These are phyloP conservation scores for Hyposmocoma kahamanoa DNA, from an alignment of 1,140 invertebrate species.

Conservation along the genomic window DNA sequence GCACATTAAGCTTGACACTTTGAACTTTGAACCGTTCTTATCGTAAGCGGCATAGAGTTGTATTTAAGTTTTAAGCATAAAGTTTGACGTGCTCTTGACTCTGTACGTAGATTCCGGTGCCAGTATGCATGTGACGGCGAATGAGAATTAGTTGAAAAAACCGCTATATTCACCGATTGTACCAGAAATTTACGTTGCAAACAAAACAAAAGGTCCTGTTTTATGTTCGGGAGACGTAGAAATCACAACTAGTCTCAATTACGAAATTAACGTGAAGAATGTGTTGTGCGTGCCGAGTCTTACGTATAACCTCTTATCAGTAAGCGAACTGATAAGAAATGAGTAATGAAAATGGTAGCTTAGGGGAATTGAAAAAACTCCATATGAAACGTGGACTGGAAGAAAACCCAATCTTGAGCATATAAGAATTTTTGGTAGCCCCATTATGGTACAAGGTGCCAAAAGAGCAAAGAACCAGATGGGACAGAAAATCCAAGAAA, in stretches of 20 bases:
- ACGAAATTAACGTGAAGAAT: constrained; percentile 15
- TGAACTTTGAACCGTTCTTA: too few relatives aligned
- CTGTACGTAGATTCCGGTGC: constrained; percentile 30
- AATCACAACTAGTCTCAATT: constrained; percentile 18
- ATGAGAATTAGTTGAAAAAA: constrained; percentile 12
- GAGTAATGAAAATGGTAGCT: too few relatives aligned
- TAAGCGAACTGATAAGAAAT: constrained; percentile 32
- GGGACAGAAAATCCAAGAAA: constrained; percentile 17
- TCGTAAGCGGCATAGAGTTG: too few relatives aligned
- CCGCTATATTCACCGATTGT: constrained; percentile 5
- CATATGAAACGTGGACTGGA: constrained; percentile 41
- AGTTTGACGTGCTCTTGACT: too few relatives aligned
- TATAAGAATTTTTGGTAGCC: constrained; percentile 46
- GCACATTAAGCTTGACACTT: too few relatives aligned
- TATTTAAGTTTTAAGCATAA: too few relatives aligned
- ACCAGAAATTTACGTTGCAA: constrained; percentile 27
- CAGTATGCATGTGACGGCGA: constrained; percentile 20
- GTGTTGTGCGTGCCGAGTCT: constrained; percentile 25
- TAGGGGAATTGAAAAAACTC: constrained; percentile 19
- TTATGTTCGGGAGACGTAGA: constrained; percentile 24
- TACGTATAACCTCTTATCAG: constrained; percentile 30
- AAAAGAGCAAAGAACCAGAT: constrained; percentile 16
- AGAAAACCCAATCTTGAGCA: constrained; percentile 33
- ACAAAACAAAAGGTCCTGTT: constrained; percentile 23
- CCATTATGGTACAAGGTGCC: constrained; percentile 10